Evolutionary conservation across 2,113 vertebrate species (phyloP).

Genomic region (Addax nasomaculatus): DNA sequence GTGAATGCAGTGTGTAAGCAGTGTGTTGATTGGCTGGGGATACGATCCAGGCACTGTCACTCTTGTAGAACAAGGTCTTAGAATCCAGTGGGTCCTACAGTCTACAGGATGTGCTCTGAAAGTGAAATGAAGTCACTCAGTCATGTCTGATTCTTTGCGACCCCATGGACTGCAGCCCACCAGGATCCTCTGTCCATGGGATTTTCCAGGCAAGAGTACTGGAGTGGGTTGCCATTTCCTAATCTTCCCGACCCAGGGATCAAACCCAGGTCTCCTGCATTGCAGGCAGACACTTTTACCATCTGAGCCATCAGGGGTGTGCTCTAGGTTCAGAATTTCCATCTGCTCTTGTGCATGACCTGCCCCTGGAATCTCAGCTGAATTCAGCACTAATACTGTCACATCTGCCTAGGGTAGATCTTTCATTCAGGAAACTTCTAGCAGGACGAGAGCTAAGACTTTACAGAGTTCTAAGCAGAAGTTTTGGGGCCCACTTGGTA

Average conservation of each 20-base stretch:
- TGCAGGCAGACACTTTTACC: background rate
- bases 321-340: background rate
- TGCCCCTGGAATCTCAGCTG: background rate
- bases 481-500: background rate
- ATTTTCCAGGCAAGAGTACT: background rate
- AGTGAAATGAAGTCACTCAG: background rate
- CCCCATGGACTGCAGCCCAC: background rate
- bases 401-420: background rate
- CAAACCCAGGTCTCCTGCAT: background rate
- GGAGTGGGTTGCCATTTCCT: background rate
- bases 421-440: background rate
- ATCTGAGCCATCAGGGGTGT: background rate
- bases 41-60: rapidly evolving
- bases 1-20: background rate
- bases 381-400: background rate
- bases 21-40: background rate
- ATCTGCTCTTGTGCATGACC: background rate
- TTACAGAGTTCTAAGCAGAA: background rate
- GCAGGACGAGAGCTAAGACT: background rate
- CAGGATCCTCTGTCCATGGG: background rate
- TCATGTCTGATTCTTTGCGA: background rate
- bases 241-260: background rate
- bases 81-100: background rate
- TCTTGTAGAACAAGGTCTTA: background rate
- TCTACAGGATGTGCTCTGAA: background rate